Percentiles rank a stretch among this genome's conserved stretches.
Conservation (phyloP, 92 coral and sea anemone genomes). For the Phenganax marumi region DNA sequence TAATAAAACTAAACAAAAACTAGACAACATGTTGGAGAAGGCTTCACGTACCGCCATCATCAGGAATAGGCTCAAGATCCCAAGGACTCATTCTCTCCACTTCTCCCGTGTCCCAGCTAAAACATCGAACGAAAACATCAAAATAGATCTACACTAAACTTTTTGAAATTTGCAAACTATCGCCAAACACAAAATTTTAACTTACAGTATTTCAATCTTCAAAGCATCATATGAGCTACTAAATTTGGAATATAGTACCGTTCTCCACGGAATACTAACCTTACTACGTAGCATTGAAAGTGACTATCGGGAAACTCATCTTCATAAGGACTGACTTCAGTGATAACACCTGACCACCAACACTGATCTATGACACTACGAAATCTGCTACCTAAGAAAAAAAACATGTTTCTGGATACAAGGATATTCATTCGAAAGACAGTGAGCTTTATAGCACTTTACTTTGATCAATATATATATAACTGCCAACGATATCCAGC, state of each 20-base stretch:
- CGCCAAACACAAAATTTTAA: not conserved
- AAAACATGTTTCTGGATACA: no score
- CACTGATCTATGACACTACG: constrained; percentile 93
- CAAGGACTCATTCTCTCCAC: constrained; percentile 98
- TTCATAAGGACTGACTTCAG: constrained; percentile 81
- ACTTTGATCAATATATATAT: not conserved
- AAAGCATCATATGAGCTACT: not conserved
- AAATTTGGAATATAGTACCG: not conserved
- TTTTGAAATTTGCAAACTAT: not conserved
- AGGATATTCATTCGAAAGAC: no score
- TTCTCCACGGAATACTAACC: constrained; percentile 40
- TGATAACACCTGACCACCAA: constrained; percentile 98
- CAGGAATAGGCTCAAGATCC: constrained; percentile 84
- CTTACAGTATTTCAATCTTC: no score
- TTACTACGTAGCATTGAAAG: constrained; percentile 84
- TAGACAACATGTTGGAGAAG: no score
- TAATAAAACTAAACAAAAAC: no score
- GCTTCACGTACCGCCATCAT: constrained; percentile 60
- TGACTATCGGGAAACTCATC: constrained; percentile 76
- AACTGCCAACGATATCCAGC: not conserved
- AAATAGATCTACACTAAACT: not conserved
- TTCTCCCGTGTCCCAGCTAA: constrained; percentile 98
- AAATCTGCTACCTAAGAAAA: constrained; percentile 72
- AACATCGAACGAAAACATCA: not conserved
- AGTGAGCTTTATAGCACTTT: not conserved